Percentiles rank a stretch among this genome's conserved stretches.
phyloP scores from a whole-genome alignment of 2,888 invertebrate genomes.

The Lasioglossum pauxillum region DNA sequence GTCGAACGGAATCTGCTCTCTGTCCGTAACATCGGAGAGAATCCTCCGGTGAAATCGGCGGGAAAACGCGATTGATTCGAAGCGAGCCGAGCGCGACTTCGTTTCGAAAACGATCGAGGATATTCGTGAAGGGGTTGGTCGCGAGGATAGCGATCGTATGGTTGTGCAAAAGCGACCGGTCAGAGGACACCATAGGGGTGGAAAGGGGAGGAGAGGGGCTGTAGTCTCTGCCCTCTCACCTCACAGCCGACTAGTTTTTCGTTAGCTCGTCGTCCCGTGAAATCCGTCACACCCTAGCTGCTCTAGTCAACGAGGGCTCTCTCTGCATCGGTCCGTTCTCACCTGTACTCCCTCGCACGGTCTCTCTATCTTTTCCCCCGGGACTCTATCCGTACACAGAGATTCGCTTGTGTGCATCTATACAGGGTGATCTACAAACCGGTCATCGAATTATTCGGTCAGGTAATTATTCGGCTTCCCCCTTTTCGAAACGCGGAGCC shows the following conservation, averaged over 20 bases:
- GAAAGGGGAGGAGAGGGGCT: slow-evolving; percentile 27
- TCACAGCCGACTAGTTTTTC: slow-evolving; percentile 83
- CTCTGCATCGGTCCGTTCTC: slow-evolving; percentile 39
- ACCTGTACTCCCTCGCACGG: slow-evolving; percentile 51
- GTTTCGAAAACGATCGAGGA: slow-evolving; percentile 1
- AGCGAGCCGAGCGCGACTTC: neutral
- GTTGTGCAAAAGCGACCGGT: slow-evolving; percentile 17
- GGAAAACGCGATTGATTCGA: neutral
- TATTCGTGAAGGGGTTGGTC: slow-evolving; percentile 38
- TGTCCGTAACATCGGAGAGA: neutral
- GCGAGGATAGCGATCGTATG: neutral
- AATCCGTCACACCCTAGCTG: slow-evolving; percentile 80
- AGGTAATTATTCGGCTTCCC: neutral
- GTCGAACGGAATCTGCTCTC: no score
- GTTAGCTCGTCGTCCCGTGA: slow-evolving; percentile 83
- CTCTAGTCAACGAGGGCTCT: slow-evolving; percentile 43
- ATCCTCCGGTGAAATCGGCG: neutral
- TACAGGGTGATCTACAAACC: slow-evolving; percentile 24
- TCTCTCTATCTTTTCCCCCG: neutral
- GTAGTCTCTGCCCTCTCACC: slow-evolving; percentile 78
- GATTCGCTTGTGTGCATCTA: neutral
- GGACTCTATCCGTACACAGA: neutral
- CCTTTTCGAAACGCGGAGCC: neutral
- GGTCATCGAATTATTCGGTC: neutral
- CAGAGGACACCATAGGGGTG: slow-evolving; percentile 15